phyloP scores from a whole-genome alignment of 2,888 invertebrate genomes.

The Xestia c-nigrum region DNA sequence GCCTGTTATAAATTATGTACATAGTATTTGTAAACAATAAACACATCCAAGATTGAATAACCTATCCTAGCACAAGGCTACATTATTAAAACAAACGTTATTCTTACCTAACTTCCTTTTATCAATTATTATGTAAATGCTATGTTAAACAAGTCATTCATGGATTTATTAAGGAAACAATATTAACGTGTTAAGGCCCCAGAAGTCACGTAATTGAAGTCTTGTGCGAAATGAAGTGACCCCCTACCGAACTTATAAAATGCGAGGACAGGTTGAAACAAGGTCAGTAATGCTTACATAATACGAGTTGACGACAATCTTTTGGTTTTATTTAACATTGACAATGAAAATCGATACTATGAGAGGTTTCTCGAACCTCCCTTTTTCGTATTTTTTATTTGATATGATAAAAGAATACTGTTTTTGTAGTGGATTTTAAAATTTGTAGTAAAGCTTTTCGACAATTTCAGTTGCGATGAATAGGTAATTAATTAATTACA shows the following conservation, averaged over 20 bases:
- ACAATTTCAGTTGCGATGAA: not conserved
- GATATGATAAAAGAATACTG: not conserved
- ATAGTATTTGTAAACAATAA: constrained; percentile 28
- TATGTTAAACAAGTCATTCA: constrained; percentile 61
- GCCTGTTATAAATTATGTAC: not conserved
- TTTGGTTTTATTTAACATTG: constrained; percentile 71
- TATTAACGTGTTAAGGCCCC: constrained; percentile 56
- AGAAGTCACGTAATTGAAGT: constrained; percentile 63
- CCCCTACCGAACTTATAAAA: constrained; percentile 64
- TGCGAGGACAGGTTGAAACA: constrained; percentile 66
- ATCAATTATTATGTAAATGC: constrained; percentile 58
- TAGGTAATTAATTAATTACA: not conserved
- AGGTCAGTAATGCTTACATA: constrained; percentile 79
- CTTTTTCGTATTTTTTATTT: not conserved
- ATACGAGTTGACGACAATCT: constrained; percentile 69
- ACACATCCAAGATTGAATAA: constrained; percentile 29
- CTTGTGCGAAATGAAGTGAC: constrained; percentile 72
- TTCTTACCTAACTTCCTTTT: constrained; percentile 57
- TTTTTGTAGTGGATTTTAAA: not conserved
- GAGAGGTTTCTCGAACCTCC: constrained; percentile 1
- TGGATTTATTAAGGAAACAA: constrained; percentile 66
- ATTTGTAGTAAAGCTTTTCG: not conserved
- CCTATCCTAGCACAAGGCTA: constrained; percentile 46
- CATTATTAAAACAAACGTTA: constrained; percentile 43
- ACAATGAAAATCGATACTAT: constrained; percentile 68